Evolutionary conservation across 2,888 invertebrate species (phyloP), one percentile per base, ranked within the genome.

Genomic region (Drosophila bunnanda): DNA sequence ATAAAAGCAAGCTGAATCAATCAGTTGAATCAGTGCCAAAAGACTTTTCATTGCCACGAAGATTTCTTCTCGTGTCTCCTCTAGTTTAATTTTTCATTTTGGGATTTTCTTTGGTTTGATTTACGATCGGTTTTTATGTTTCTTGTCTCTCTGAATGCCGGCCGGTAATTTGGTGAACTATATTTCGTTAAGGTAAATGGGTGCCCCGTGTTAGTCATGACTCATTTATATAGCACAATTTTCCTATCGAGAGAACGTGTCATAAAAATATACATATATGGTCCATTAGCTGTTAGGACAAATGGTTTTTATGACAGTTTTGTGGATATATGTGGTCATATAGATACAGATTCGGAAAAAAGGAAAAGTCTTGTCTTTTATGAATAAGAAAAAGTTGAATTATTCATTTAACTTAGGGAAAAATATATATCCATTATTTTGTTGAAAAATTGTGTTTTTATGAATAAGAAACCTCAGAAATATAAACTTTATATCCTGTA

Each of bases 141-240:
- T 72, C 59, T 56, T 59, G 60, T 75, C 74, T 76, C 68, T 66
- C 66, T 66, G 53, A 76, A 82, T 65, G 85, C 85, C 88, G 88
- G 88, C 81, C 88, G 85, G 81, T 61, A 76, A 78, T 81, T 85
- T 76, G 77, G 74, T 85, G 70, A 77, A 56, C 72, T 71, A 65
- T 75, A 72, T 62, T 73, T 61, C 34, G 57, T 46, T 56, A 32
- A 30, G 50, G 17, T 41, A 34, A 44, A 55, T 61, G 32, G 59
- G n/a, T 41, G 54, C 12, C 62, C 57, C 75, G 68, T 74, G 53
- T 44, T 53, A 28, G 48, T 44, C 53, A 57, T 80, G 84, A 84
- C 78, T 80, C 78, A 75, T 72, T 43, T 32, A 13, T 58, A 30
- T 44, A 7, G 9, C 5, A 53, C n/a, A 48, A 15, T 46, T 9